Evolutionary conservation across 2,888 invertebrate species (phyloP).

Genomic region (Drosophila algonquin): DNA sequence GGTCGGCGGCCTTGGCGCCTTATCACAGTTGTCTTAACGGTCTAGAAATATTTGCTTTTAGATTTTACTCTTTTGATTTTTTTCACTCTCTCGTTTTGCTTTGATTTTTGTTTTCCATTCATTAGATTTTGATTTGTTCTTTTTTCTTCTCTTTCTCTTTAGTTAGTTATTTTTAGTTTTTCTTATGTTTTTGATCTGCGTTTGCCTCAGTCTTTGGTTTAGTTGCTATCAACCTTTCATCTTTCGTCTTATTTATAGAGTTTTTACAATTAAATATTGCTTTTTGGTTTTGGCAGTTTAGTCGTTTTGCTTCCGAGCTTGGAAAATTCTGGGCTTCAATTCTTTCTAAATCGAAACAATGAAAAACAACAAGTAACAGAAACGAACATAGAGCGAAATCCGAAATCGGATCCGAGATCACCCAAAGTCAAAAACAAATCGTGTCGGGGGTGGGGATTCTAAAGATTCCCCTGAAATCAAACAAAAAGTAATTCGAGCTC

Average conservation of each 20-base stretch:
- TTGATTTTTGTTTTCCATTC: constrained; percentile 31
- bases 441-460: not conserved
- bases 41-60: constrained; percentile 46
- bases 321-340: constrained; percentile 5
- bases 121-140: constrained; percentile 55
- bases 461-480: constrained; percentile 15
- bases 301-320: constrained; percentile 14
- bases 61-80: constrained; percentile 52
- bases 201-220: constrained; percentile 60
- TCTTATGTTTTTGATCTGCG: constrained; percentile 13
- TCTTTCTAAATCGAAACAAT: constrained; percentile 16
- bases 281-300: constrained; percentile 31
- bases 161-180: constrained; percentile 3
- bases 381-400: constrained; percentile 15
- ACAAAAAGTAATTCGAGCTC: constrained; percentile 9
- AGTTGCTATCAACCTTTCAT: constrained; percentile 42
- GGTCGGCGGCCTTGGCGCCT: constrained; percentile 15
- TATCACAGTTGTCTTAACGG: constrained; percentile 68
- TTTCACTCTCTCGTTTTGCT: constrained; percentile 18
- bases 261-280: constrained; percentile 21
- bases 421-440: constrained; percentile 9
- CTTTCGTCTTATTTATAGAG: constrained; percentile 15
- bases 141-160: constrained; percentile 14
- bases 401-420: constrained; percentile 22
- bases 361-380: not conserved